A percentile compares a stretch with the other conserved stretches of the same genome.
Evolutionary conservation across 2,113 vertebrate species (phyloP).

Genomic region (Brachionichthys hirsutus): DNA sequence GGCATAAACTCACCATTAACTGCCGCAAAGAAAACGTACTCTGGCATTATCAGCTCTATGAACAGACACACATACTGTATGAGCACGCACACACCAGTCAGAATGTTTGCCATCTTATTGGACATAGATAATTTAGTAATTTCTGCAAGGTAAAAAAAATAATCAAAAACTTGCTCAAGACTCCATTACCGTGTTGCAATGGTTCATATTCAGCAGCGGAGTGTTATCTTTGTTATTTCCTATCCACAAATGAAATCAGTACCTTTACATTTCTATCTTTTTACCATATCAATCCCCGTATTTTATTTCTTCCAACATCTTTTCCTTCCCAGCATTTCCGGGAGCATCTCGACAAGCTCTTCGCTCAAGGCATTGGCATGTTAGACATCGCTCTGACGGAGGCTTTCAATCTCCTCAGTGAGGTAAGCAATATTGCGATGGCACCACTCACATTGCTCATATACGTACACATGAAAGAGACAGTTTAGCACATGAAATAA

Average conservation of each 20-base stretch:
- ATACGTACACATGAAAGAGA: neutral
- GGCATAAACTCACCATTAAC: constrained; percentile 68
- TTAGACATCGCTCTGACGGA: constrained; percentile 92
- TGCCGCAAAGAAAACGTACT: constrained; percentile 46
- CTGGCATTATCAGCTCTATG: no score
- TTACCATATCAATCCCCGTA: neutral
- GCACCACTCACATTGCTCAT: neutral
- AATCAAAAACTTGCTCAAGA: no score
- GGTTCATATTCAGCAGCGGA: no score
- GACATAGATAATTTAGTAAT: constrained; percentile 2
- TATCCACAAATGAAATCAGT: neutral
- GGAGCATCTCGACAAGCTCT: constrained; percentile 92
- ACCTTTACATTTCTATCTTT: neutral
- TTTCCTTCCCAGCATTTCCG: constrained; percentile 87
- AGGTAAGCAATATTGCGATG: constrained; percentile 79
- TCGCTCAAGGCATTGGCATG: constrained; percentile 96
- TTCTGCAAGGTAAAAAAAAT: no score
- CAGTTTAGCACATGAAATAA: constrained; percentile 20
- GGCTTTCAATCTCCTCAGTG: constrained; percentile 91
- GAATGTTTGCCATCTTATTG: constrained; percentile 7
- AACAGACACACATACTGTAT: constrained; percentile 17
- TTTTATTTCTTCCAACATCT: constrained; percentile 1
- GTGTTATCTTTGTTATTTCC: no score
- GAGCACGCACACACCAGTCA: constrained; percentile 8
- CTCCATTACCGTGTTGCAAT: no score